Evolutionary conservation across 2,113 vertebrate genomes (phyloP).

Genomic region (Alligator mississippiensis): DNA sequence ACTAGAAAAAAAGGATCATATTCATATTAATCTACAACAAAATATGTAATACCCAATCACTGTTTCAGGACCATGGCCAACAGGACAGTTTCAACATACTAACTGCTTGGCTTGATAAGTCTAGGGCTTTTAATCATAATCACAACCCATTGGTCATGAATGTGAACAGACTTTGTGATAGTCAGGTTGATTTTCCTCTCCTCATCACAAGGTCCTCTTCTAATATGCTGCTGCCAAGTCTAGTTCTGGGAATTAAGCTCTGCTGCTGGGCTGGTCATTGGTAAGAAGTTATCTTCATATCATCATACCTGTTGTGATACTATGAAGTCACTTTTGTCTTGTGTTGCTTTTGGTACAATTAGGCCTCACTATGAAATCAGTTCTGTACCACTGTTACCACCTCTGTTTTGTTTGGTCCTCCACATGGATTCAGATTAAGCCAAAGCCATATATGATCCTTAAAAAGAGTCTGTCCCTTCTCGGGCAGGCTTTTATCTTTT

Average conservation of each 20-base stretch:
- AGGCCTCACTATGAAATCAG: not conserved
- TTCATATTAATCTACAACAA: too few species aligned
- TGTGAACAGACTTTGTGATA: not conserved
- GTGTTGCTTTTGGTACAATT: not conserved
- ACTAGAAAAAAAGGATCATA: too few species aligned
- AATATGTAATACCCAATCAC: not conserved
- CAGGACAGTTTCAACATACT: not conserved
- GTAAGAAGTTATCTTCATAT: not conserved
- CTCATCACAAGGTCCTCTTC: not conserved
- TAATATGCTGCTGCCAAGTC: not conserved
- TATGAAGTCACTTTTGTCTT: not conserved
- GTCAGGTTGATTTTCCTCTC: not conserved
- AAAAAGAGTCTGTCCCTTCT: not conserved
- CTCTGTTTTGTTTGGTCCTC: not conserved
- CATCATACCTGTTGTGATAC: not conserved
- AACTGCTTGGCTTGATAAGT: not conserved
- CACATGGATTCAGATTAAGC: not conserved
- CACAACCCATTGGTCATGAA: not conserved
- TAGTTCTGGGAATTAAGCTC: not conserved
- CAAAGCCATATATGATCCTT: not conserved
- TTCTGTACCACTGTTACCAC: not conserved
- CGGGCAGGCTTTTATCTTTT: not conserved
- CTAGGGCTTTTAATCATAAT: not conserved
- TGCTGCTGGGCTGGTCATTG: not conserved
- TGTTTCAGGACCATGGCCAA: not conserved